Base-by-base conservation (phyloP, 2,797 vertebrate species). In the Pantherophis alleghaniensis region DNA sequence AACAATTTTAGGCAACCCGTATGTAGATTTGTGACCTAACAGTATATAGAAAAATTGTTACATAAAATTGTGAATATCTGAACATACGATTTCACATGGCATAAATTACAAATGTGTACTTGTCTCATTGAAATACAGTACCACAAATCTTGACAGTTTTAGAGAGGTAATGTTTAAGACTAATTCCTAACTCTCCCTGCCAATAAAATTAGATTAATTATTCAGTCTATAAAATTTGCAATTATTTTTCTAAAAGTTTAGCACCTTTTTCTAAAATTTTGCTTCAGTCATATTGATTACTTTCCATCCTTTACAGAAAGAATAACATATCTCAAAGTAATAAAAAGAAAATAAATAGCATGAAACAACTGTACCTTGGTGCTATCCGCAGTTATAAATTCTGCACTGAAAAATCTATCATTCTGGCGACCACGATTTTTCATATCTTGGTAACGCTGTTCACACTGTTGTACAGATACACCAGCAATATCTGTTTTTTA, bases 341-440 rank as follows among this genome's bases (percentile, higher is more conserved):
- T 24, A 61, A 11, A 59, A 18, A 90, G 28, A 47, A 20, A 47
- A 66, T 20, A 59, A 66, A 92, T 92, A 89, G 92, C 6, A 69
- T 37, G 13, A 9, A 83, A 11, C 9, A 47, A 91, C 9, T 10
- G 6, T 98, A 99, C 99, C 98, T 98, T 99, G 88, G 98, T 98
- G 92, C 98, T 98, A 97, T 99, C 99, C 2, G 99, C 98, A 5
- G 98, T 98, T 97, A 99, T 98, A 94, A 99, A 99, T 95, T 99
- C 98, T n/a, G 99, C 99, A 66, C 95, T 97, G 97, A 98, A 99
- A 94, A 99, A 97, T 89, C 90, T 97, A 20, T 99, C 98, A 1
- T 98, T 98, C 0, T 95, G 94, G 56, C 98, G 98, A 96, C 98
- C 97, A 90, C 98, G 98, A 92, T 94, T 98, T 96, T 96, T 99